These are phyloP conservation scores for Listronotus bonariensis DNA, from an alignment of 1,140 invertebrate species.

Conservation along the genomic window DNA sequence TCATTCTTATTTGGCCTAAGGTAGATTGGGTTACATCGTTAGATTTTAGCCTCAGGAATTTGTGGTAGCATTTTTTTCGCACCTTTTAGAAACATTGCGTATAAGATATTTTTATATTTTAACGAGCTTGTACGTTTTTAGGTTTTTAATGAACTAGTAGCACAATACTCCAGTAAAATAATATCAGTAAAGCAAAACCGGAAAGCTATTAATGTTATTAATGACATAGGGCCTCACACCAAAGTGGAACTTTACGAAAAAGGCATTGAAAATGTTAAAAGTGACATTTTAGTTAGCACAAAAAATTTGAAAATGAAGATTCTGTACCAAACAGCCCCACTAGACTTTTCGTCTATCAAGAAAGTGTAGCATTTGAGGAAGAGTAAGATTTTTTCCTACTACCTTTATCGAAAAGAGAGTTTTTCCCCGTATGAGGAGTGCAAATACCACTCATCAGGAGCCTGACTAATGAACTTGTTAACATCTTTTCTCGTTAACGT, in stretches of 20 bases:
- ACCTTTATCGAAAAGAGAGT: too few relatives aligned
- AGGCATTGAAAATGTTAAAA: conserved; percentile 59
- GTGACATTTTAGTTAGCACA: conserved; percentile 59
- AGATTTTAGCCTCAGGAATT: too few relatives aligned
- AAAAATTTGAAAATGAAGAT: conserved; percentile 62
- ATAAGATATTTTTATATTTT: too few relatives aligned
- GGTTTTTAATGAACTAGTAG: conserved; percentile 63
- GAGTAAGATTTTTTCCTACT: too few relatives aligned
- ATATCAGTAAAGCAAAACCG: conserved; percentile 49
- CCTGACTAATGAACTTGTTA: too few relatives aligned
- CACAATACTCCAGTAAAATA: conserved; percentile 59
- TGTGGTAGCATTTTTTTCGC: too few relatives aligned
- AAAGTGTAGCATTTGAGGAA: conserved; percentile 27
- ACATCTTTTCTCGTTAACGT: too few relatives aligned
- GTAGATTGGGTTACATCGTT: too few relatives aligned
- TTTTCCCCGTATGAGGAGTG: too few relatives aligned
- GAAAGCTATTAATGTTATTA: conserved; percentile 57
- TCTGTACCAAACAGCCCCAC: conserved; percentile 66
- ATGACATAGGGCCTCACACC: conserved; percentile 65
- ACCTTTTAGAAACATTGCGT: too few relatives aligned
- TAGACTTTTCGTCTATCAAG: conserved; percentile 25
- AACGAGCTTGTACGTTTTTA: conserved; percentile 1
- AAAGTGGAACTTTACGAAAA: conserved; percentile 62
- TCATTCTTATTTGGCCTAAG: too few relatives aligned
- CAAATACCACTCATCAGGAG: too few relatives aligned